Evolutionary conservation across 2,888 invertebrate species (phyloP).

Genomic region (Rhaphigaster nebulosa): DNA sequence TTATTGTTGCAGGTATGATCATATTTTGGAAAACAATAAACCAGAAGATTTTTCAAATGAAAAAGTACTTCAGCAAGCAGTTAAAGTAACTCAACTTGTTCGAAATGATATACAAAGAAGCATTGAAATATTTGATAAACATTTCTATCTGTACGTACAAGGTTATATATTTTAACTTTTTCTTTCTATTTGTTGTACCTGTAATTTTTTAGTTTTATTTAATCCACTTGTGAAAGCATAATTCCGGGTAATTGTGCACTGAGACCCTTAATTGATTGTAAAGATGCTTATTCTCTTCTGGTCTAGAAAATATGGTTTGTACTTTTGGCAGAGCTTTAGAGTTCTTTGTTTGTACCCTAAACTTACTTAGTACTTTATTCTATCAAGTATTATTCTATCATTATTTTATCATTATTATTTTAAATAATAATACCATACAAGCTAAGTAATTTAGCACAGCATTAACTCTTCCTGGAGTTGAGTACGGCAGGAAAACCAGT

Average conservation of each 20-base stretch:
- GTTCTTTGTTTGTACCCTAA: too few species aligned
- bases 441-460: too few species aligned
- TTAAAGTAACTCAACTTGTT: conserved; percentile 86
- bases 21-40: conserved; percentile 80
- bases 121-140: conserved; percentile 83
- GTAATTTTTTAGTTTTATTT: background rate
- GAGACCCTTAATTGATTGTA: background rate
- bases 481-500: too few species aligned
- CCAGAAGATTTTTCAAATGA: conserved; percentile 77
- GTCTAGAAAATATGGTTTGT: background rate
- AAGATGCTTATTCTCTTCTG: background rate
- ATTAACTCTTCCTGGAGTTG: too few species aligned
- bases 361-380: too few species aligned
- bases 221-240: background rate
- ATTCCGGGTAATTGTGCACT: background rate
- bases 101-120: conserved; percentile 85
- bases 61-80: conserved; percentile 81
- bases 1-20: conserved; percentile 72
- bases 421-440: too few species aligned
- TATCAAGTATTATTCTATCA: too few species aligned
- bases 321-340: too few species aligned
- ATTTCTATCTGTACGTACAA: conserved; percentile 85
- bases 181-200: background rate
- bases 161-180: background rate
- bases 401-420: too few species aligned